Evolutionary conservation across 2,797 vertebrate species (phyloP).

Genomic region (Cercopithecus petaurista): DNA sequence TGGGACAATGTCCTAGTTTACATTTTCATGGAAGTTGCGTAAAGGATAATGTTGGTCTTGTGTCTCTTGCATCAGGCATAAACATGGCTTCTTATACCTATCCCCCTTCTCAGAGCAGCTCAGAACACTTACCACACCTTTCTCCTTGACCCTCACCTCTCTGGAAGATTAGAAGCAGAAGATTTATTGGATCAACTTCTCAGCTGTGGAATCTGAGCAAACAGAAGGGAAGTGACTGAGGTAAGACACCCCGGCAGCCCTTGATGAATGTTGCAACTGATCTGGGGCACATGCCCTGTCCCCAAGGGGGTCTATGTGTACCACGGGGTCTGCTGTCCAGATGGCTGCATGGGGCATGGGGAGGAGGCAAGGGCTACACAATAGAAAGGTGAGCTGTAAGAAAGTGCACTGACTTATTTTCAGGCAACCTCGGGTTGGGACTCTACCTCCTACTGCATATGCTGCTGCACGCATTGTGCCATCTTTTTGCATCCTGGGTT

Average conservation of each 20-base stretch:
- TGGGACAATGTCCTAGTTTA: not conserved
- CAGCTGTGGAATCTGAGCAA: not conserved
- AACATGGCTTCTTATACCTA: not conserved
- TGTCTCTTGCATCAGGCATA: not conserved
- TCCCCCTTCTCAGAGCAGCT: not conserved
- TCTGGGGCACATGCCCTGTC: not conserved
- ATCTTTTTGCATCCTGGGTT: not conserved
- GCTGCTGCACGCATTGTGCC: accelerated
- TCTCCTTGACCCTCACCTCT: not conserved
- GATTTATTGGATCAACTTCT: not conserved
- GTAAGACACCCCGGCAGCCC: not conserved
- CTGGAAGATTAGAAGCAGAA: not conserved
- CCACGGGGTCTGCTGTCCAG: not conserved
- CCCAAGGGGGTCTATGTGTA: not conserved
- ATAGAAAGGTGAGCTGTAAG: not conserved
- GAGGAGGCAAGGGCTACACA: not conserved
- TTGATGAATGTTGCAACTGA: not conserved
- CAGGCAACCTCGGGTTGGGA: not conserved
- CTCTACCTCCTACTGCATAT: not conserved
- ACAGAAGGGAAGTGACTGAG: not conserved
- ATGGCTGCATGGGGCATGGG: too few relatives aligned
- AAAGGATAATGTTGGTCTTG: not conserved
- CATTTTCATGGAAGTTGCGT: not conserved
- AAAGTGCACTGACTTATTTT: not conserved
- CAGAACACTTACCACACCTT: not conserved